Evolutionary conservation across 2,797 vertebrate genomes (phyloP).

Genomic region (Bovichtus diacanthus): DNA sequence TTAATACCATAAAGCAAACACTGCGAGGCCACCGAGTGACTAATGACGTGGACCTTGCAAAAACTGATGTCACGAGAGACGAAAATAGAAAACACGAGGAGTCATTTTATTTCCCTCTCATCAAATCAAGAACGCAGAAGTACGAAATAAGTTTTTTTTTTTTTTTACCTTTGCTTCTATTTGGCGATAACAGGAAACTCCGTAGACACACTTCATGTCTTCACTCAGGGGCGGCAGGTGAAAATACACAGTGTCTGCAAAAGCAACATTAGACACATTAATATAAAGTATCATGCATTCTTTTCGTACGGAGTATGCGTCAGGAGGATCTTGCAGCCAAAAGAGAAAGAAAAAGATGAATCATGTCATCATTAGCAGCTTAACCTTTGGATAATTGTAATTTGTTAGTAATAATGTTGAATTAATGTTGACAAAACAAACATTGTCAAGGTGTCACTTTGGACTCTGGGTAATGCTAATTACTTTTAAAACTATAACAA

Average conservation of each 20-base stretch:
- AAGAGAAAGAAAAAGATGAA: background rate
- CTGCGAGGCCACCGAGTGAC: background rate
- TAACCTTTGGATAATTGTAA: too few relatives aligned
- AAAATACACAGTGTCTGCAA: constrained; percentile 91
- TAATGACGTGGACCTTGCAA: background rate
- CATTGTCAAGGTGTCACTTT: too few relatives aligned
- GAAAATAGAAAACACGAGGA: too few relatives aligned
- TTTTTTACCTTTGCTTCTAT: constrained; percentile 99
- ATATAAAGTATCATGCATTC: fast-evolving
- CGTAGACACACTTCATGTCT: constrained; percentile 92
- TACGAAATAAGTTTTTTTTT: too few relatives aligned
- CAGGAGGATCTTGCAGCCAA: background rate
- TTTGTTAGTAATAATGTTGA: too few relatives aligned
- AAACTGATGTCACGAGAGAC: background rate
- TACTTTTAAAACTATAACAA: too few relatives aligned
- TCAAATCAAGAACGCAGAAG: background rate
- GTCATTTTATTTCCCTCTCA: constrained; percentile 1
- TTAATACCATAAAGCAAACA: background rate
- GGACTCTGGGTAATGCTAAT: too few relatives aligned
- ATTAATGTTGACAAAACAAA: too few relatives aligned
- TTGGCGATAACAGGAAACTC: constrained; percentile 97
- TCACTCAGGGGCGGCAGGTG: constrained; percentile 92
- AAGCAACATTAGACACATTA: background rate
- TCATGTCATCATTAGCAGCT: too few relatives aligned
- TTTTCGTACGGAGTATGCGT: background rate